Evolutionary conservation across 2,797 vertebrate genomes (phyloP), one percentile per base, ranked within the genome.

Genomic region (Micromesistius poutassou): DNA sequence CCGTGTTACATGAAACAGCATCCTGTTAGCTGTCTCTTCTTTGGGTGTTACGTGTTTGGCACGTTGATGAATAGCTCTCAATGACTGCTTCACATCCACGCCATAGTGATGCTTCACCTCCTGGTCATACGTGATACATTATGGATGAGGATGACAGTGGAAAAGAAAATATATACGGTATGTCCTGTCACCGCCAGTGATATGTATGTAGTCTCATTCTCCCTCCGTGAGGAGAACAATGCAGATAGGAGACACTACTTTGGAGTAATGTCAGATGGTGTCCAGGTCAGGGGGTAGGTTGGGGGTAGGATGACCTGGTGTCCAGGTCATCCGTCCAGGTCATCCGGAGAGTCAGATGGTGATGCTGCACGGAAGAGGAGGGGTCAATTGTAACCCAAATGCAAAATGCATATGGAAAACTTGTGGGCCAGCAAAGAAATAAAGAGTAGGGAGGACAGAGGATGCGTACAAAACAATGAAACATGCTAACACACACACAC

Each of bases 401-500:
- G n/a, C 28, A n/a, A 66, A 10, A 25, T 66, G 9, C 62, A 66
- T 28, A 28, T 66, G 62, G 62, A 66, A 66, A n/a, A 66, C 62
- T 3, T 10, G 12, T 25, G 62, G 62, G 2, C 7, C n/a, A 28
- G 28, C n/a, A n/a, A 66, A 25, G n/a, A 66, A 25, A 66, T 28
- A 10, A 28, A 8, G 7, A 66, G 62, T 66, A 28, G 62, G n/a
- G 55, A 66, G 62, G 62, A 66, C 62, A 66, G n/a, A 66, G 62
- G 62, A 66, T 66, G n/a, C 28, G 28, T 66, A 22, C 9, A 28
- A 25, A 25, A 28, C 8, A 2, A 28, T 66, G 62, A 71, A 30
- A 31, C 70, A 71, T 33, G 30, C 33, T 38, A n/a, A 74, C 72
- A 74, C 28, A 71, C 28, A 30, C 68, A 71, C 68, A 71, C 13